Evolutionary conservation across 2,888 invertebrate species (phyloP), one percentile per base, ranked within the genome.

Genomic region (Temnothorax ravouxi): DNA sequence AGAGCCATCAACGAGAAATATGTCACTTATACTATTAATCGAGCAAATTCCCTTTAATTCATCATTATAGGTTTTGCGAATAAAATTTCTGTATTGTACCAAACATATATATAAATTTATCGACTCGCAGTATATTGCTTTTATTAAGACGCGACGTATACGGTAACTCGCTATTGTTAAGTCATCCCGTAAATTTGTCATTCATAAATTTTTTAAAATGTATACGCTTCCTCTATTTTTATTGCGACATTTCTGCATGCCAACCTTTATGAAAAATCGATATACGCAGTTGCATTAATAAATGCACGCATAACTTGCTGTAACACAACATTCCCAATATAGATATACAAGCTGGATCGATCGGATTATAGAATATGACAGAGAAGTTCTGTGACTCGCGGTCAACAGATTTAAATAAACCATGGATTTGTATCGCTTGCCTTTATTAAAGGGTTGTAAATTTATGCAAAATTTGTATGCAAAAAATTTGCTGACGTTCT

Each of bases 61-160:
- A 29, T 61, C 34, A 11, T 44, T 77, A 67, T 77, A 67, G 47
- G 50, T 71, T 54, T 67, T 38, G n/a, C 41, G 41, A 76, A 67
- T 76, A 15, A 38, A 54, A 76, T 25, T 67, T 52, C 38, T 25
- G 52, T 25, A 50, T 15, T 25, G 21, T 15, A n/a, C 38, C 5
- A 18, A 15, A 59, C 34, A 76, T 47, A 9, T 75, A 25, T 25
- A 54, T 54, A 47, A 41, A 67, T 77, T 67, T 41, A 77, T 54
- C n/a, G 77, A 67, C 5, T 41, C n/a, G 41, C 25, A 41, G 54
- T 76, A 52, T 66, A 52, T 54, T 54, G 38, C 21, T n/a, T 67
- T 41, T 67, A 77, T 77, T 54, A 29, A 54, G 3, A 67, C 25
- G 4, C 25, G 4, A 38, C 50, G 52, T 29, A 3, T 29, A 3